These are phyloP conservation scores for Podarcis lilfordi DNA, from an alignment of 2,797 vertebrate genomes.

Conservation along the genomic window DNA sequence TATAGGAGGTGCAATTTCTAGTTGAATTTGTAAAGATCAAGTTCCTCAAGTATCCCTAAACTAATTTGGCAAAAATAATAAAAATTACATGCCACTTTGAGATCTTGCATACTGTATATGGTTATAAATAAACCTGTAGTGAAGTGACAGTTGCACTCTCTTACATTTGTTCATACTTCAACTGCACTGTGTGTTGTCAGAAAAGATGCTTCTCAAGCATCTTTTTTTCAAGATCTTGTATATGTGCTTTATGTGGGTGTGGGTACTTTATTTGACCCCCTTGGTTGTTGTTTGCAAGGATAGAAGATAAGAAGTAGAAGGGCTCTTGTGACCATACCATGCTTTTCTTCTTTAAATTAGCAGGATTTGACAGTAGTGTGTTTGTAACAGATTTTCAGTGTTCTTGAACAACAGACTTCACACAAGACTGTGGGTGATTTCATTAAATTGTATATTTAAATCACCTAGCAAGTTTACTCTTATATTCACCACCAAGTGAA, in stretches of 20 bases:
- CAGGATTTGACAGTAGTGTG: not conserved
- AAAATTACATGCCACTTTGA: not conserved
- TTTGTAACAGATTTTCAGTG: not conserved
- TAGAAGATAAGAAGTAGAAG: not conserved
- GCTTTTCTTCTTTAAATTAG: not conserved
- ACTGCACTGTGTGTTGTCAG: too few relatives aligned
- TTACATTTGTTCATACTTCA: not conserved
- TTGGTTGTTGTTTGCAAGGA: not conserved
- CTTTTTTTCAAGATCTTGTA: not conserved
- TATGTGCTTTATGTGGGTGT: not conserved
- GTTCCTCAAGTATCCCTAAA: not conserved
- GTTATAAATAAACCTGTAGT: not conserved
- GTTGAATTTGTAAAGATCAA: not conserved
- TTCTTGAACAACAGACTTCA: not conserved
- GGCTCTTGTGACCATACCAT: not conserved
- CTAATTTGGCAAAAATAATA: not conserved
- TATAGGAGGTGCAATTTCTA: not conserved
- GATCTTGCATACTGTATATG: not conserved
- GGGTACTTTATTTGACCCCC: not conserved
- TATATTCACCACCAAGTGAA: not conserved
- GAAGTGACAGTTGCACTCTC: not conserved
- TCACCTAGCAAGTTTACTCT: not conserved
- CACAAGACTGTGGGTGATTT: not conserved
- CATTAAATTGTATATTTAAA: not conserved
- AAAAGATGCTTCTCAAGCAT: not conserved